Evolutionary conservation across 2,888 invertebrate species (phyloP), one percentile per base, ranked within the genome.

Genomic region (Galerucella calmariensis): DNA sequence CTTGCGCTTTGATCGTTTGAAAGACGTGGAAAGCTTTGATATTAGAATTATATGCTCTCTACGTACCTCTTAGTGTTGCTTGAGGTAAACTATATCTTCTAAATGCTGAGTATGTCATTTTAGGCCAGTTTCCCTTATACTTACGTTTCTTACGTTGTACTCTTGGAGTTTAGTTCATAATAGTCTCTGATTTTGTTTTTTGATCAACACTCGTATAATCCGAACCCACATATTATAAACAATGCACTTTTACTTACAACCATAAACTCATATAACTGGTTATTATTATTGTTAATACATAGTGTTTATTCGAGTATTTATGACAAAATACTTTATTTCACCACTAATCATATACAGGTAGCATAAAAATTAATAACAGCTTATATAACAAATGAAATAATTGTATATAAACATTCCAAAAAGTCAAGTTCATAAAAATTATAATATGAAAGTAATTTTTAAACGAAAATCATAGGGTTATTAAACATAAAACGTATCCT

Each of bases 1-100:
- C 8, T 62, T 62, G 5, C 35, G 61, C n/a, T 62, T 27, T 58
- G 58, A 12, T 58, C 20, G 58, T 58, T 58, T 58, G 20, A 24
- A 62, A 27, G 61, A 62, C 11, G 14, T 14, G 8, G 35, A 62
- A 12, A 62, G 14, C 61, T 62, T 62, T 8, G 20, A 1, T 20
- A 20, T 20, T 20, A 20, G 20, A 20, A 20, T 20, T 20, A 20
- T 20, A 20, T 20, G 20, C 20, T 20, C 20, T 20, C 20, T 1
- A 20, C 20, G 20, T 1, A 20, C 20, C 20, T 20, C 20, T 20
- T 20, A 20, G 20, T 20, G 20, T 20, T 20, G 20, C 20, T 20
- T 20, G 20, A 20, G 20, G 20, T 20, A 20, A 1, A n/a, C n/a
- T n/a, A n/a, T n/a, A n/a, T n/a, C n/a, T n/a, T 20, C 20, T 20